Evolutionary conservation across 2,888 invertebrate genomes (phyloP), one percentile per base, ranked within the genome.

Genomic region (Chelonus formosanus): DNA sequence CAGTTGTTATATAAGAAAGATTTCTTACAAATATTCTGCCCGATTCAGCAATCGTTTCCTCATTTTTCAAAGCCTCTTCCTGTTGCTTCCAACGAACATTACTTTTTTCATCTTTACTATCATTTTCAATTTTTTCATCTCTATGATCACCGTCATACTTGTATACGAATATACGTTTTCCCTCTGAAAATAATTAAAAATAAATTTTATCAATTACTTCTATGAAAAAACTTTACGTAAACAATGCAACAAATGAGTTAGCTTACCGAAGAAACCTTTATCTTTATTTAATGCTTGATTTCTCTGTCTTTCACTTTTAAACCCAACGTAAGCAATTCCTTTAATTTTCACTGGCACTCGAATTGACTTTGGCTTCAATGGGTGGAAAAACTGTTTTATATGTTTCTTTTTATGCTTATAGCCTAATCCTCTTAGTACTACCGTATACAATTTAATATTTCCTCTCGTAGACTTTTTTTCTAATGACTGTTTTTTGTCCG

Each of bases 21-120:
- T 98, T 98, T 69, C 98, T 88, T 1, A 97, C 87, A 86, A 96
- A 98, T 76, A 98, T 92, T 73, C 93, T 89, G 2, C 98, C 98
- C 71, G 97, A 96, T 80, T 95, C 95, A 0, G 91, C 93, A 68
- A 95, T 92, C 71, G 88, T 89, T 81, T 95, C 95, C 83, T 92
- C 93, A 77, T 89, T 88, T 75, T 89, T 88, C 2, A 92, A 73
- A 7, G 85, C 84, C 47, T 90, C 89, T 79, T 89, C 88, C 78
- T 91, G 90, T 20, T 86, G 85, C 68, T 86, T 86, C 90, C 91
- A 91, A 74, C 87, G 89, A 1, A 81, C 20, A 20, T 20, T 73
- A 69, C 85, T 85, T 8, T 71, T 10, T 50, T 78, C 72, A 6
- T 75, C 74, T 50, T 70, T 71, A 8, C 74, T 71, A 3, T 68